These are phyloP conservation scores for Cantharis lateralis DNA, from an alignment of 2,888 invertebrate species.

Conservation along the genomic window DNA sequence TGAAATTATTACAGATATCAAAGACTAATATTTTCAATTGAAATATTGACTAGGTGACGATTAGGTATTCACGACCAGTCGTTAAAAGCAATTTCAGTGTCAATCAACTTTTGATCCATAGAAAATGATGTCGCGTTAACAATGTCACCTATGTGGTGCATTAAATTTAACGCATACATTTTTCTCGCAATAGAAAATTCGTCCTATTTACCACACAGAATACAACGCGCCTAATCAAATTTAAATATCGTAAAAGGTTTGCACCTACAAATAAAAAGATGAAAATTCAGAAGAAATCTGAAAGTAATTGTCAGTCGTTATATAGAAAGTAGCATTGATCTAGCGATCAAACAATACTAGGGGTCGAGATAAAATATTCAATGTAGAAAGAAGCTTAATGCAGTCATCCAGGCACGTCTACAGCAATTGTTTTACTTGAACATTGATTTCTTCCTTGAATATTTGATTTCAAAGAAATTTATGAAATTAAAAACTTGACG, in stretches of 20 bases:
- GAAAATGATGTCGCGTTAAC: slow-evolving; percentile 31
- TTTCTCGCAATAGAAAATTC: slow-evolving; percentile 33
- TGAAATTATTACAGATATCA: slow-evolving; percentile 50
- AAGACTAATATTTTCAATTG: slow-evolving; percentile 48
- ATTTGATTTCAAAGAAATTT: slow-evolving; percentile 21
- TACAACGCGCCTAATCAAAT: slow-evolving; percentile 44
- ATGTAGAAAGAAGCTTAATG: slow-evolving; percentile 27
- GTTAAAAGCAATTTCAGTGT: slow-evolving; percentile 43
- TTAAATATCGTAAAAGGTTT: slow-evolving; percentile 42
- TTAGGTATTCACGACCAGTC: slow-evolving; percentile 46
- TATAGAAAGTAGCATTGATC: slow-evolving; percentile 22
- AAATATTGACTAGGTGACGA: slow-evolving; percentile 40
- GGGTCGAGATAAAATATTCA: slow-evolving; percentile 29
- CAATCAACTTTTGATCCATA: slow-evolving; percentile 37
- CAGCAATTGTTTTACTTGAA: slow-evolving; percentile 30
- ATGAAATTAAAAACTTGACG: neutral
- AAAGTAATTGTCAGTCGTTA: slow-evolving; percentile 33
- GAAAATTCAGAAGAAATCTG: slow-evolving; percentile 32
- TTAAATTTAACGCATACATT: slow-evolving; percentile 30
- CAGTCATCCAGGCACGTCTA: slow-evolving; percentile 30
- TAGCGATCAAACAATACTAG: slow-evolving; percentile 28
- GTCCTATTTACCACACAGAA: slow-evolving; percentile 45
- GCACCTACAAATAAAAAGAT: slow-evolving; percentile 31
- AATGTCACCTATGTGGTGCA: slow-evolving; percentile 32
- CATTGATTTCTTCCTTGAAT: slow-evolving; percentile 26